Percentiles rank a stretch among this genome's conserved stretches.
These are phyloP conservation scores for Smithornis capensis DNA, from an alignment of 2,113 vertebrate species.

Conservation along the genomic window DNA sequence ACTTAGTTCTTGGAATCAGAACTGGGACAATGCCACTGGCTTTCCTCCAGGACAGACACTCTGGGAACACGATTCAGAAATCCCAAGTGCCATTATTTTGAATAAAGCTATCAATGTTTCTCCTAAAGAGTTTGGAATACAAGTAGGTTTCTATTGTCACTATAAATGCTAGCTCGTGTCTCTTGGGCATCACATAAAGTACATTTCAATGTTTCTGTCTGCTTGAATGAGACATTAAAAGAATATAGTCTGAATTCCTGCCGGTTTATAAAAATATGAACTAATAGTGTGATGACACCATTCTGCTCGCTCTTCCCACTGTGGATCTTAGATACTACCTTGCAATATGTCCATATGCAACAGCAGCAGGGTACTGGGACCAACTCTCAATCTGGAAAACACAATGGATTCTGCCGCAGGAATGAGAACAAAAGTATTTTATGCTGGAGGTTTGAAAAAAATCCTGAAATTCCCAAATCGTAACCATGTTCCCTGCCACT, in stretches of 20 bases:
- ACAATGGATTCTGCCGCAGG: accelerated
- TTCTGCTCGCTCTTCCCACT: background rate
- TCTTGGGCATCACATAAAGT: conserved; percentile 36
- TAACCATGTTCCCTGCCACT: background rate
- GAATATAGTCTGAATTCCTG: background rate
- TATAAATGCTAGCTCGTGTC: background rate
- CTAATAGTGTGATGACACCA: accelerated
- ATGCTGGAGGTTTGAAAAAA: background rate
- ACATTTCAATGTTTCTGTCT: background rate
- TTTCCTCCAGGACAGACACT: background rate
- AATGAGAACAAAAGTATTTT: background rate
- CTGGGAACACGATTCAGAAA: background rate
- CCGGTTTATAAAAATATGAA: background rate
- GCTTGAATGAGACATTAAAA: background rate
- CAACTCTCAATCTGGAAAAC: background rate
- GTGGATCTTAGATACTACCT: background rate
- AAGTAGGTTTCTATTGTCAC: conserved; percentile 29
- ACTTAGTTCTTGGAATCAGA: background rate
- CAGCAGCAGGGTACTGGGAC: background rate
- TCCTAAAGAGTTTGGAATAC: conserved; percentile 28
- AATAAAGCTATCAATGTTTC: conserved; percentile 18
- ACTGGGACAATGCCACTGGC: background rate
- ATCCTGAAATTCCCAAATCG: background rate
- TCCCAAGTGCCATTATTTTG: background rate
- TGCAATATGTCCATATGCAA: accelerated